A percentile compares a stretch with the other conserved stretches of the same genome.
Conservation (phyloP, 2,888 invertebrate genomes). For the Agrilus biguttatus region DNA sequence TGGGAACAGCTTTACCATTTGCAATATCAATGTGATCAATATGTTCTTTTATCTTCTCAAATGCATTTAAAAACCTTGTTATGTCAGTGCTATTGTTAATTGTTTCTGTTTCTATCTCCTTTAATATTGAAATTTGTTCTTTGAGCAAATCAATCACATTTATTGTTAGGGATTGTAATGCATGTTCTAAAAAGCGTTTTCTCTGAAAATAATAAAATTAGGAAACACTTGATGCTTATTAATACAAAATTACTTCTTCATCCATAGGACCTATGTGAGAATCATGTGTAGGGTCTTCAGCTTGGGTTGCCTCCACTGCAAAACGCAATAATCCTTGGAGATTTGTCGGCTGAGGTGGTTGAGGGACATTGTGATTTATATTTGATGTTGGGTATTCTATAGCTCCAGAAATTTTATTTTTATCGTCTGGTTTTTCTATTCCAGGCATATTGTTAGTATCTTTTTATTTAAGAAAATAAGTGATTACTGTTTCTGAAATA, state of each 20-base stretch:
- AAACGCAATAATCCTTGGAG: conserved; percentile 47
- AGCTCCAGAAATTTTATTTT: no score
- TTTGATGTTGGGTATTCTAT: neutral
- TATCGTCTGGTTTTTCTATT: no score
- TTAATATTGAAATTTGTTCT: conserved; percentile 43
- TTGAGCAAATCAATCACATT: conserved; percentile 53
- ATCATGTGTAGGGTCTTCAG: conserved; percentile 40
- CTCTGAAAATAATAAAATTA: conserved; percentile 38
- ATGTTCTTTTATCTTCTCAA: conserved; percentile 53
- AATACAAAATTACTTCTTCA: conserved; percentile 45
- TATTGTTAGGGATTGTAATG: conserved; percentile 52
- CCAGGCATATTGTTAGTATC: no score
- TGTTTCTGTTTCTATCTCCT: conserved; percentile 30
- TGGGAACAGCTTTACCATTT: conserved; percentile 39
- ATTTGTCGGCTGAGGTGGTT: conserved; percentile 26
- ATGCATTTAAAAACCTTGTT: conserved; percentile 42
- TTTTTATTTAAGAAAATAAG: no score
- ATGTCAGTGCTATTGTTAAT: conserved; percentile 36
- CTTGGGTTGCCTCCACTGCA: conserved; percentile 51
- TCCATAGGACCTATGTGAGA: conserved; percentile 42
- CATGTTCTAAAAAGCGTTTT: conserved; percentile 54
- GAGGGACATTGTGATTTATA: conserved; percentile 7
- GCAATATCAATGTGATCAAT: conserved; percentile 68
- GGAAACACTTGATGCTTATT: conserved; percentile 1
- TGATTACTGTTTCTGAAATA: no score